Evolutionary conservation across 92 coral and sea anemone genomes (phyloP).

Genomic region (Palythoa heliodiscus): DNA sequence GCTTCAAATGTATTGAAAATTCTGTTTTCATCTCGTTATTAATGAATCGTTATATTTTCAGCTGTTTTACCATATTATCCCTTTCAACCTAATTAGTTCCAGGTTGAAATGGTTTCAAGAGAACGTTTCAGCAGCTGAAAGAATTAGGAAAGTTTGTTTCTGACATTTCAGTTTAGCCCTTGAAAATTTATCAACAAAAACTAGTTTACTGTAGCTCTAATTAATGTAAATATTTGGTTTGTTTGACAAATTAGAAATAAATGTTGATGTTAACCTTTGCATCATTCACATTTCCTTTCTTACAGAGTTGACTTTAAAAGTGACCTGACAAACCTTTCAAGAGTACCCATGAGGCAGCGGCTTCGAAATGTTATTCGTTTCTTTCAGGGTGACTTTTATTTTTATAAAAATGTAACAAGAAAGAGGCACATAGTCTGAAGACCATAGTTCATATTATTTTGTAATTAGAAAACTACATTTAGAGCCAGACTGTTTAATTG

Average conservation of each 20-base stretch:
- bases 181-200: too few relatives aligned
- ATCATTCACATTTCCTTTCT: not conserved
- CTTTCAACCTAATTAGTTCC: not conserved
- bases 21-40: too few relatives aligned
- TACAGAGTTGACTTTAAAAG: conserved; percentile 55
- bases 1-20: too few relatives aligned
- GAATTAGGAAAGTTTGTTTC: too few relatives aligned
- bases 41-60: not conserved
- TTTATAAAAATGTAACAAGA: conserved; percentile 58
- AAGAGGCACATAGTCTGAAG: conserved; percentile 20
- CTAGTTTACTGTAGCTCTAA: too few relatives aligned
- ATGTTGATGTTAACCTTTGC: not conserved
- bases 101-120: not conserved
- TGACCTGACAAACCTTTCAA: conserved; percentile 50
- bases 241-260: not conserved
- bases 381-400: conserved; percentile 67
- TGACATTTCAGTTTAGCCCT: not conserved
- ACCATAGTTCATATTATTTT: not conserved
- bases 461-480: too few relatives aligned
- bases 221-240: too few relatives aligned
- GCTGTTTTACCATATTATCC: not conserved
- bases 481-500: too few relatives aligned
- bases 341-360: conserved; percentile 44
- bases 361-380: conserved; percentile 60
- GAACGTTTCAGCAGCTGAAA: not conserved